Base-by-base conservation (phyloP, 2,888 invertebrate genomes). In the Chaetogeoica ovagalla region DNA sequence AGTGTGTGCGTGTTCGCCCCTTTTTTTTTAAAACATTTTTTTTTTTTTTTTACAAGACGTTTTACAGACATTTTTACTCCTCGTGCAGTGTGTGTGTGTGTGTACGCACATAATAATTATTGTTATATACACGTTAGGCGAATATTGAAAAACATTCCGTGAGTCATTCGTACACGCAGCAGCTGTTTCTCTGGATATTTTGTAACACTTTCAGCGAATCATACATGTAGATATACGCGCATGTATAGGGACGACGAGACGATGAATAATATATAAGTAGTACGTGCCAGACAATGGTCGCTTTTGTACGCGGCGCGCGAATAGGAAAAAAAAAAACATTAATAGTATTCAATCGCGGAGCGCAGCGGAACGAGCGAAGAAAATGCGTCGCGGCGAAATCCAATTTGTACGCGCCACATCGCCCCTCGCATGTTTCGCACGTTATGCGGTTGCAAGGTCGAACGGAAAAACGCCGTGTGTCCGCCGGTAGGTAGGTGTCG, bases 121-220 rank as follows among this genome's bases (percentile, higher is more conserved):
- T n/a, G 13, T 13, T 13, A 13, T 48, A 48, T 13, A 48, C 11
- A 48, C 7, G 43, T n/a, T n/a, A 66, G 1, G 21, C 43, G 17
- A 37, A 71, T 21, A 39, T 17, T 15, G 57, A 70, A 69, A 21
- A 21, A 69, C 55, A 21, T 39, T 39, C 71, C 55, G 63, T 71
- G 79, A 79, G 79, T 79, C 79, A 71, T 70, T 79, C 71, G 13
- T 48, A 48, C 13, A 48, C 48, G 70, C 19, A 19, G 79, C 79
- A 79, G 79, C 70, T 79, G 79, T 79, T 70, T 70, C 63, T 70
- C 63, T 70, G 37, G 59, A 79, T 71, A 79, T 79, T 79, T 79
- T 71, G 79, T 79, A 79, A 79, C 70, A 79, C 60, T 77, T 76
- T 75, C 65, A 65, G 39, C 43, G 65, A 30, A n/a, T n/a, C n/a